Evolutionary conservation across 2,113 vertebrate genomes (phyloP).

Genomic region (Anguilla japonica): DNA sequence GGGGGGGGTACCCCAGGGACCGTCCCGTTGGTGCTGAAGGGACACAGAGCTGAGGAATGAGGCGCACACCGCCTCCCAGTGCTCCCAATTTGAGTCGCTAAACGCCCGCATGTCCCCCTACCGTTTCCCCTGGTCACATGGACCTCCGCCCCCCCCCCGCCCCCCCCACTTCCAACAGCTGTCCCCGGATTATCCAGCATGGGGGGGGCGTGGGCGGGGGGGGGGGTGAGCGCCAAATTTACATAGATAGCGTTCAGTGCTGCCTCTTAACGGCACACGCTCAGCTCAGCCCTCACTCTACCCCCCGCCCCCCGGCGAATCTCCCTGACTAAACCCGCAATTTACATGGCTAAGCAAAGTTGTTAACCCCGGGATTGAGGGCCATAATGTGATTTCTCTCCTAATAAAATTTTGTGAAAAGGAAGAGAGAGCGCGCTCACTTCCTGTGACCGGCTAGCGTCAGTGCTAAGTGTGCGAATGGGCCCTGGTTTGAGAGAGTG

Average conservation of each 20-base stretch:
- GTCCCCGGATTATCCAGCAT: constrained; percentile 12
- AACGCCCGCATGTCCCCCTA: too few relatives aligned
- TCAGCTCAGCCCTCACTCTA: neutral
- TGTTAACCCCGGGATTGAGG: constrained; percentile 69
- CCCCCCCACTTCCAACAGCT: neutral
- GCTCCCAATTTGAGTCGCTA: too few relatives aligned
- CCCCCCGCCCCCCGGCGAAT: constrained; percentile 54
- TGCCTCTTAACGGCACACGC: constrained; percentile 32
- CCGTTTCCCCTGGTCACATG: too few relatives aligned
- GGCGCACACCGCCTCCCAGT: too few relatives aligned
- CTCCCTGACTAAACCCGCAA: constrained; percentile 76
- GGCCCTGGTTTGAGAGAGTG: neutral
- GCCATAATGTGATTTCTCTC: constrained; percentile 71
- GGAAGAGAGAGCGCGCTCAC: constrained; percentile 30
- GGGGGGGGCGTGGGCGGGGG: neutral
- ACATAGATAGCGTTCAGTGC: constrained; percentile 64
- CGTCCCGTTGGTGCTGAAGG: too few relatives aligned
- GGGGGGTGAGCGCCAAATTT: constrained; percentile 37
- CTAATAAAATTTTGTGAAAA: constrained; percentile 71
- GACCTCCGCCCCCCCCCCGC: too few relatives aligned
- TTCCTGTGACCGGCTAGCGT: constrained; percentile 1
- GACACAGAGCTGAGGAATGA: too few relatives aligned
- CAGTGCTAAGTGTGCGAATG: neutral
- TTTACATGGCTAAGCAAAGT: constrained; percentile 78
- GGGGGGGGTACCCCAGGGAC: too few relatives aligned